These are phyloP conservation scores for Petrocephalus sullivani DNA, from an alignment of 2,797 vertebrate genomes.

Conservation along the genomic window DNA sequence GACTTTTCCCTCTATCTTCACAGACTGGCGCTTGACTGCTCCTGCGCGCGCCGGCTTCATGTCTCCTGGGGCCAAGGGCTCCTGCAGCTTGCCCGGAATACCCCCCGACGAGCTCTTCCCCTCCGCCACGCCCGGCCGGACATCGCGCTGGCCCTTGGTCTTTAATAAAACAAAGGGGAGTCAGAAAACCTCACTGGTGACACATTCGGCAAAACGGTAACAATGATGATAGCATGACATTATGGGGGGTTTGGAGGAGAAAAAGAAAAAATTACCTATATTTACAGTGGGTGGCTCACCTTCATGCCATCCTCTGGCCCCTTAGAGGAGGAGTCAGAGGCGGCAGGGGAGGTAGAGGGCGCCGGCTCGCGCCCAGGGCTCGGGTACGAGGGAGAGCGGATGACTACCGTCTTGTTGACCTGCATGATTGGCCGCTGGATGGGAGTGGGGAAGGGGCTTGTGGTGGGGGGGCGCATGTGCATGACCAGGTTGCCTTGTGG, in stretches of 20 bases:
- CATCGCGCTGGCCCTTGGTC: slow-evolving; percentile 75
- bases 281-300: slow-evolving; percentile 77
- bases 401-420: slow-evolving; percentile 70
- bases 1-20: slow-evolving; percentile 85
- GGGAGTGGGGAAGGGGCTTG: slow-evolving; percentile 70
- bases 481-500: slow-evolving; percentile 73
- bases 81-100: slow-evolving; percentile 77
- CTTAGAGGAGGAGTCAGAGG: slow-evolving; percentile 59
- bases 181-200: background rate
- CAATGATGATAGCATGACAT: background rate
- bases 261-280: slow-evolving; percentile 65
- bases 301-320: slow-evolving; percentile 75
- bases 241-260: slow-evolving; percentile 22
- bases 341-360: slow-evolving; percentile 60
- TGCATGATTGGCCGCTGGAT: slow-evolving; percentile 76
- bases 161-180: slow-evolving; percentile 28
- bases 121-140: slow-evolving; percentile 63
- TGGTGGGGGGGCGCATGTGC: slow-evolving; percentile 72
- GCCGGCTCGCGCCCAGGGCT: slow-evolving; percentile 59
- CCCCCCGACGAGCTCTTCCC: slow-evolving; percentile 62
- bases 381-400: slow-evolving; percentile 67
- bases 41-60: slow-evolving; percentile 81
- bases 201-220: background rate
- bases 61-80: slow-evolving; percentile 65
- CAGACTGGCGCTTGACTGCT: slow-evolving; percentile 85